phyloP scores from a whole-genome alignment of 1,140 invertebrate species.

The Drosophila busckii region DNA sequence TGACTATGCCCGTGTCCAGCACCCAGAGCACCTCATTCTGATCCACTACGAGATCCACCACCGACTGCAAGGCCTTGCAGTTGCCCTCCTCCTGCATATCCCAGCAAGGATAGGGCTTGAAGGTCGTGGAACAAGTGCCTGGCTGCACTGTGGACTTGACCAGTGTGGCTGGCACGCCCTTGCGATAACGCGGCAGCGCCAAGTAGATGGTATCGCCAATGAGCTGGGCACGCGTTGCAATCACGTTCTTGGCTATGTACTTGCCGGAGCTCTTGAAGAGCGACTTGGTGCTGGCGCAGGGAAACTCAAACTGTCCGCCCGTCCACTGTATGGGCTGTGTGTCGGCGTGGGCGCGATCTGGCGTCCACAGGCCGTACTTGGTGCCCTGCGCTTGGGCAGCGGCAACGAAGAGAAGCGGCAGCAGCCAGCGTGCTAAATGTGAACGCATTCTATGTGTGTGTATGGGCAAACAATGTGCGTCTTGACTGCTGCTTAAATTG shows the following conservation, averaged over 20 bases:
- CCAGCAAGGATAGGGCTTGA: conserved; percentile 82
- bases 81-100: conserved; percentile 82
- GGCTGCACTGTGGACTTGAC: conserved; percentile 79
- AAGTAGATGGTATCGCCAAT: conserved; percentile 81
- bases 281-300: conserved; percentile 80
- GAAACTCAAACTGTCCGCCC: conserved; percentile 81
- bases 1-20: conserved; percentile 82
- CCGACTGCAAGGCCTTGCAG: conserved; percentile 81
- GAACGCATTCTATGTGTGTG: conserved; percentile 30
- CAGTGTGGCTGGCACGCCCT: conserved; percentile 81
- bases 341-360: conserved; percentile 57
- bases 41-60: conserved; percentile 82
- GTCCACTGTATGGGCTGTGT: conserved; percentile 77
- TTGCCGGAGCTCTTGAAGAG: conserved; percentile 80
- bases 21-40: conserved; percentile 81
- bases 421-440: conserved; percentile 9
- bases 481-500: conserved; percentile 24
- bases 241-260: conserved; percentile 82
- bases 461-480: conserved; percentile 13
- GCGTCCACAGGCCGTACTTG: conserved; percentile 65
- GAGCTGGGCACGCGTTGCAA: conserved; percentile 81
- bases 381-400: conserved; percentile 43
- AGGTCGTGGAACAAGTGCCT: conserved; percentile 77
- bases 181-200: conserved; percentile 81
- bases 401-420: conserved; percentile 13